A percentile compares a stretch with the other conserved stretches of the same genome.
Conservation (phyloP, 2,113 vertebrate genomes). For the Planiliza haematocheilus region DNA sequence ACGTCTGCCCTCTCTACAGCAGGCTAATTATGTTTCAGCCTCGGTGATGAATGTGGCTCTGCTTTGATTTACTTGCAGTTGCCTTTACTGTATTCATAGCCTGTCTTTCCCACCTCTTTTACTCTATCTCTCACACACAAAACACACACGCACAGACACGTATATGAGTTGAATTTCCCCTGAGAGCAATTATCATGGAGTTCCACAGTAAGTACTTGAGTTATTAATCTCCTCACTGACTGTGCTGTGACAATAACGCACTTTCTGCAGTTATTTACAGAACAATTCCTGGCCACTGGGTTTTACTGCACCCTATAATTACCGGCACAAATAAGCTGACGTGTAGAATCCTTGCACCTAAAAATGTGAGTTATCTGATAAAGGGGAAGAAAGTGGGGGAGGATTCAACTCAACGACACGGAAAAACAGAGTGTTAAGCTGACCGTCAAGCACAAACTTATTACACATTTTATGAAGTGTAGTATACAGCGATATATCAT, state of each 20-base stretch:
- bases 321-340: constrained; percentile 70
- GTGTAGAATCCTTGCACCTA: constrained; percentile 32
- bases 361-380: constrained; percentile 14
- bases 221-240: constrained; percentile 69
- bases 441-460: no score
- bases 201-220: constrained; percentile 48
- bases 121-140: constrained; percentile 4
- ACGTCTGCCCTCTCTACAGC: constrained; percentile 47
- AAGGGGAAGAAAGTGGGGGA: background rate
- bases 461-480: no score
- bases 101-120: constrained; percentile 8
- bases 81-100: constrained; percentile 34
- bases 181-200: constrained; percentile 71
- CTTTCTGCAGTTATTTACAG: constrained; percentile 65
- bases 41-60: constrained; percentile 71
- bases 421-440: no score
- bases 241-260: constrained; percentile 64
- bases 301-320: constrained; percentile 68
- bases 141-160: background rate
- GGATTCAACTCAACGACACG: constrained; percentile 13
- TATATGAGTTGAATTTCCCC: constrained; percentile 46
- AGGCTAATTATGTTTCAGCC: constrained; percentile 68
- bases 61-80: constrained; percentile 64
- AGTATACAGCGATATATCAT: no score
- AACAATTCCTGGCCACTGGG: constrained; percentile 35